Base-by-base conservation (phyloP, 1,140 invertebrate species). In the Drosophila eugracilis region DNA sequence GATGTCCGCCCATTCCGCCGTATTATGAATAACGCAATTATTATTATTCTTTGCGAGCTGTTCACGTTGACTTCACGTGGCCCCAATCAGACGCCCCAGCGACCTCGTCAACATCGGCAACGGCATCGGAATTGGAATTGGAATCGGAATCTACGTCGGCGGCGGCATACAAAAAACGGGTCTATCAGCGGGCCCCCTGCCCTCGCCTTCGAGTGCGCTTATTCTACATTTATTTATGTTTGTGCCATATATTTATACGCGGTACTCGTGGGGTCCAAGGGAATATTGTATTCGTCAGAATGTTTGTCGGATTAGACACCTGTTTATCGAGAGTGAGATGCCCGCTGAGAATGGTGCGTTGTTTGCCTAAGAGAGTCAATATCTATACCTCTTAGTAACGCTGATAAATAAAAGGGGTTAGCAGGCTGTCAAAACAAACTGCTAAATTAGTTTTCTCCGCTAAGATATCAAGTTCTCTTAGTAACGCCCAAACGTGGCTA, bases 51-150 rank as follows among this genome's bases (percentile, higher is more conserved):
- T 55, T 24, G 48, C 52, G 44, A 15, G 17, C 66, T 83, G 80
- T 86, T 85, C 80, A 85, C 80, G 80, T 86, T 85, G 72, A 57
- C 52, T 86, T 85, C 80, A 85, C 80, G 80, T 85, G 80, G 72
- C 55, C 65, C 57, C 70, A 63, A 76, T 78, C 75, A 74, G 76
- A 32, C 55, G 77, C 71, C 73, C 55, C 77, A 74, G 42, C 78
- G 78, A 83, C 78, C 78, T 80, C 78, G 78, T 54, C 73, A 50
- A 63, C 69, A 41, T 39, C n/a, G n/a, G n/a, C n/a, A n/a, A n/a
- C 54, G 41, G 26, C 37, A 58, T 63, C 55, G 57, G 57, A 59
- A 59, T 60, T 28, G 47, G 58, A 71, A 74, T 30, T 32, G 36
- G 48, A 73, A 72, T 78, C 55, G 60, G 52, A 69, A 69, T 69